A percentile compares a stretch with the other conserved stretches of the same genome.
phyloP scores from a whole-genome alignment of 2,888 invertebrate species.

The Teleiodes luculella region DNA sequence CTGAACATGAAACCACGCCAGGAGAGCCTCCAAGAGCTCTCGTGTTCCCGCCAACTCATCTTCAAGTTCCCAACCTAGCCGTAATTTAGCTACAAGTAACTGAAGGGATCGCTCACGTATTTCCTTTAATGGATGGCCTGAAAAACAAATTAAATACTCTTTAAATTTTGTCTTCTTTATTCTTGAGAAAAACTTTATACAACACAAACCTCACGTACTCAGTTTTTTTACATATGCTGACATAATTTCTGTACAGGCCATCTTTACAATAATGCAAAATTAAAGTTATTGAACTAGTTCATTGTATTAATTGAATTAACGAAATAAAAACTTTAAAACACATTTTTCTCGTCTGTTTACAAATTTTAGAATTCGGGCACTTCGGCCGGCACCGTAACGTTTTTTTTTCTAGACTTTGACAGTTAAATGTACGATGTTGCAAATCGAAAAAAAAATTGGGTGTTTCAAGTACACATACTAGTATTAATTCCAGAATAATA shows the following conservation, averaged over 20 bases:
- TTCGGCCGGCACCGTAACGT: neutral
- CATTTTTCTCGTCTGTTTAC: constrained; percentile 24
- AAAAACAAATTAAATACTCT: constrained; percentile 20
- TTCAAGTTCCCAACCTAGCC: constrained; percentile 79
- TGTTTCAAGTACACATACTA: neutral
- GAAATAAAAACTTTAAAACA: constrained; percentile 3
- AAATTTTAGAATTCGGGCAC: constrained; percentile 18
- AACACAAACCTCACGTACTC: constrained; percentile 33
- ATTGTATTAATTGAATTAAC: neutral
- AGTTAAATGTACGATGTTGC: neutral
- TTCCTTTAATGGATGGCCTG: constrained; percentile 78
- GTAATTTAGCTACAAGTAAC: constrained; percentile 79
- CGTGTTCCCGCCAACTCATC: constrained; percentile 79
- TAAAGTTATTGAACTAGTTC: neutral
- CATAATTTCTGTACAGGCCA: constrained; percentile 34
- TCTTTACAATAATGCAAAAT: constrained; percentile 11
- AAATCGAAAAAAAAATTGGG: neutral
- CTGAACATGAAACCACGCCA: constrained; percentile 81
- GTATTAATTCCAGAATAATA: neutral
- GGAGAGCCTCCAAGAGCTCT: constrained; percentile 77
- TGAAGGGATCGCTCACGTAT: constrained; percentile 77
- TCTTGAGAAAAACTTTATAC: neutral
- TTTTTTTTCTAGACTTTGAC: no score
- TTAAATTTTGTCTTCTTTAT: no score
- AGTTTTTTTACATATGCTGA: constrained; percentile 56